Conservation (phyloP, 64 coral and sea anemone species). For the Porites lutea region DNA sequence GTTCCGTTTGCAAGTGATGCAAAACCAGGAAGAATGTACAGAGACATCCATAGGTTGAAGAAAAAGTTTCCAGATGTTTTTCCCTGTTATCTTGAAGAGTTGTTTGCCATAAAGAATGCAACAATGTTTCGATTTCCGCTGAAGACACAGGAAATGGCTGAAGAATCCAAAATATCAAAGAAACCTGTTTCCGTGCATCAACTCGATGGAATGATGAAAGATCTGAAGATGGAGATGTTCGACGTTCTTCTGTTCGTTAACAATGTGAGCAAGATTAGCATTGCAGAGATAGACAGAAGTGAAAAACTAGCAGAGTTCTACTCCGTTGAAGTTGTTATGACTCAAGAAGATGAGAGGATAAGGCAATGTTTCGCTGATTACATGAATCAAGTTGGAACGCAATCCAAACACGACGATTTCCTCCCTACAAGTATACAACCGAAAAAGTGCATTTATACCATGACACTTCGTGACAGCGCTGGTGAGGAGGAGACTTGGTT, state of each 20-base stretch:
- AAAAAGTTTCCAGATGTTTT: conserved; percentile 75
- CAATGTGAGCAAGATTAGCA: conserved; percentile 62
- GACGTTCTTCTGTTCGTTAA: conserved; percentile 72
- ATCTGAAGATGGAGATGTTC: conserved; percentile 61
- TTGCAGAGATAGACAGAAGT: conserved; percentile 31
- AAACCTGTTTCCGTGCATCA: neutral
- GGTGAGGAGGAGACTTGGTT: conserved; percentile 61
- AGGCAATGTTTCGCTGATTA: conserved; percentile 47
- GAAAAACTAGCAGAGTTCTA: neutral
- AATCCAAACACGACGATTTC: conserved; percentile 3
- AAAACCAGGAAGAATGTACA: conserved; percentile 69
- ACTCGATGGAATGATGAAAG: conserved; percentile 41
- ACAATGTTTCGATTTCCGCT: conserved; percentile 79
- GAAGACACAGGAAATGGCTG: conserved; percentile 45
- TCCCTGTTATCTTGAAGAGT: conserved; percentile 53
- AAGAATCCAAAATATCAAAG: conserved; percentile 23
- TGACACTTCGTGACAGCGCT: conserved; percentile 43
- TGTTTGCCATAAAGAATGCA: conserved; percentile 57
- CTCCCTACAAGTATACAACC: conserved; percentile 6
- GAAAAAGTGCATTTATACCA: conserved; percentile 43
- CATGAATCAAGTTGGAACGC: conserved; percentile 48
- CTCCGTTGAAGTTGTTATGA: conserved; percentile 26
- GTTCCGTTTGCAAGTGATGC: conserved; percentile 57
- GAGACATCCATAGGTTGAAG: conserved; percentile 47
- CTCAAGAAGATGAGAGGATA: conserved; percentile 36